Evolutionary conservation across 2,888 invertebrate genomes (phyloP).

Genomic region (Netelia fuscicornis): DNA sequence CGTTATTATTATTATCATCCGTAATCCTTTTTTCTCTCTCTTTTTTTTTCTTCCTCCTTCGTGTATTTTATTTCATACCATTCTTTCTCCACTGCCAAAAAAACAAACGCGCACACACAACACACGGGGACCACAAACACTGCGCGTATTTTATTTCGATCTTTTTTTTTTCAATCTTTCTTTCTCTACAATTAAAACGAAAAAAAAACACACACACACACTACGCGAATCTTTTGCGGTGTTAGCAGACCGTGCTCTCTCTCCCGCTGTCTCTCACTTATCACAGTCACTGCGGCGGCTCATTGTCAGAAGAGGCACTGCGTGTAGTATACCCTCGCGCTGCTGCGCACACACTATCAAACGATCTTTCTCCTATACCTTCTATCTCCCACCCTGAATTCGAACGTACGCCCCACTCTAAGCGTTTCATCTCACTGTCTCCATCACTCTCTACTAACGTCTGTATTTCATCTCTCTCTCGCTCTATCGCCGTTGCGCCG

Average conservation of each 20-base stretch:
- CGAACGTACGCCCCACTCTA: not conserved
- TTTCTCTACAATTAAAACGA: constrained; percentile 55
- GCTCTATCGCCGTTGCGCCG: constrained; percentile 47
- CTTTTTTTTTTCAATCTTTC: constrained; percentile 38
- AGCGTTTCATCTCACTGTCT: constrained; percentile 32
- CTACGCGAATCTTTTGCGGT: constrained; percentile 79
- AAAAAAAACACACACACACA: constrained; percentile 68
- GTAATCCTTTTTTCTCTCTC: constrained; percentile 51
- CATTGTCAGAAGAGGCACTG: constrained; percentile 81
- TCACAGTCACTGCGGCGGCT: constrained; percentile 82
- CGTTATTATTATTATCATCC: constrained; percentile 50
- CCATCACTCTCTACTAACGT: not conserved
- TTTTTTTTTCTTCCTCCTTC: constrained; percentile 37
- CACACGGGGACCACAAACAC: constrained; percentile 28
- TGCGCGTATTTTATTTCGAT: constrained; percentile 27
- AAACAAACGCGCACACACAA: constrained; percentile 38
- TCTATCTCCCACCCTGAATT: constrained; percentile 32
- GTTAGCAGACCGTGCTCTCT: constrained; percentile 69
- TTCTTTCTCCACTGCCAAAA: constrained; percentile 81
- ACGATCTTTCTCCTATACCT: constrained; percentile 64
- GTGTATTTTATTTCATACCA: constrained; percentile 67
- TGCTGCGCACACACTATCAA: constrained; percentile 67
- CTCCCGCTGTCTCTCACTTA: constrained; percentile 78
- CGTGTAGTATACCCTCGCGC: constrained; percentile 69
- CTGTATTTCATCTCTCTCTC: constrained; percentile 14